A percentile compares a stretch with the other conserved stretches of the same genome.
Conservation (phyloP, 2,797 vertebrate species). For the Falco peregrinus region DNA sequence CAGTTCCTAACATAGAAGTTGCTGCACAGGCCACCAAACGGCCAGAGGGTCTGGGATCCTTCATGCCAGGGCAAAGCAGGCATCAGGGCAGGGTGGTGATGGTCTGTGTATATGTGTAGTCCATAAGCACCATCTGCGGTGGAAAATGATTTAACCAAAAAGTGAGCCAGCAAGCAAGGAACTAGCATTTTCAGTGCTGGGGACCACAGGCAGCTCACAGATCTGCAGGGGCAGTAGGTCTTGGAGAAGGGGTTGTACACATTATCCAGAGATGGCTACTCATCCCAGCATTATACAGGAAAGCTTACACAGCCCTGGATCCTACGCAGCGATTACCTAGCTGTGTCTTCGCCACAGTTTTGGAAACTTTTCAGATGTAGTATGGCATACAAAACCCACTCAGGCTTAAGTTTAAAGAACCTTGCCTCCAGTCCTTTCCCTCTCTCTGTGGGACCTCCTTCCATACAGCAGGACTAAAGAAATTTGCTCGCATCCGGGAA, state of each 20-base stretch:
- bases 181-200: background rate
- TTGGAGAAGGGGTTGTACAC: background rate
- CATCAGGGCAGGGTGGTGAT: accelerated
- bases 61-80: background rate
- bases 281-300: background rate
- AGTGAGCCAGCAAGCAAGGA: background rate
- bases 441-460: background rate
- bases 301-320: background rate
- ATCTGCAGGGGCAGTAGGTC: background rate
- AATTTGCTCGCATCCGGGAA: background rate
- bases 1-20: background rate
- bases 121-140: background rate
- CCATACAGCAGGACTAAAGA: background rate
- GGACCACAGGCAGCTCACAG: background rate
- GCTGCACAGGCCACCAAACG: background rate
- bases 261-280: background rate
- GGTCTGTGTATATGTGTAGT: accelerated
- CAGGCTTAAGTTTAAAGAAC: background rate
- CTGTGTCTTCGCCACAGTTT: background rate
- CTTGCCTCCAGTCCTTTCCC: background rate
- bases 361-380: background rate
- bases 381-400: background rate
- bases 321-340: background rate
- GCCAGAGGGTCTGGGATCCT: background rate
- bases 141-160: background rate